phyloP scores from a whole-genome alignment of 2,113 vertebrate species.

The Hippocampus barbouri region DNA sequence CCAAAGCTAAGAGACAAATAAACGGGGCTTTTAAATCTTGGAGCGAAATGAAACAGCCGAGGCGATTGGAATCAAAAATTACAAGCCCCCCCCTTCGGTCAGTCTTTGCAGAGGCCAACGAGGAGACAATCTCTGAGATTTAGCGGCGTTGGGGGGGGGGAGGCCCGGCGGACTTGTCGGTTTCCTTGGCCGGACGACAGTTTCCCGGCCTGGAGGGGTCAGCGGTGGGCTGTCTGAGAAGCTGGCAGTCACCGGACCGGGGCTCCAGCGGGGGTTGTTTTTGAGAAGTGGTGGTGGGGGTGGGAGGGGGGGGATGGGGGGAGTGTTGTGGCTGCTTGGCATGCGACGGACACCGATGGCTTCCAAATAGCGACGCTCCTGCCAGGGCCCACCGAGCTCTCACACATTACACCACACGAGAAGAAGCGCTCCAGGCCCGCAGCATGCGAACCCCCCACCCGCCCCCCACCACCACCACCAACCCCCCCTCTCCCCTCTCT shows the following conservation, averaged over 20 bases:
- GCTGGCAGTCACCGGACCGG: slow-evolving; percentile 50
- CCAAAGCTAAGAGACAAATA: slow-evolving; percentile 37
- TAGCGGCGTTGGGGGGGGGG: background rate
- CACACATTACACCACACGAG: slow-evolving; percentile 55
- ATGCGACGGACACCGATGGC: slow-evolving; percentile 50
- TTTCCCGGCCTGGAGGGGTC: slow-evolving; percentile 70
- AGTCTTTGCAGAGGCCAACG: slow-evolving; percentile 19
- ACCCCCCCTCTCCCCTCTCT: slow-evolving; percentile 7
- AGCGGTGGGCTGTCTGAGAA: slow-evolving; percentile 64
- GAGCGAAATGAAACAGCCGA: slow-evolving; percentile 49
- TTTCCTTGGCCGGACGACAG: slow-evolving; percentile 49
- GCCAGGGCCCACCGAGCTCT: slow-evolving; percentile 56
- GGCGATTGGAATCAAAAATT: slow-evolving; percentile 56
- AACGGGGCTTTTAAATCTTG: slow-evolving; percentile 57
- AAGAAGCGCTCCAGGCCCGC: slow-evolving; percentile 41
- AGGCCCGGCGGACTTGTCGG: slow-evolving; percentile 44
- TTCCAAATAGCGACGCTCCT: slow-evolving; percentile 43
- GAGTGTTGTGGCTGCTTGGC: slow-evolving; percentile 63
- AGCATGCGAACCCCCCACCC: slow-evolving; percentile 26
- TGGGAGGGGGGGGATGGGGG: background rate
- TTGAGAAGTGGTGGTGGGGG: too few relatives aligned
- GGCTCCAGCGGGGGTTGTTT: slow-evolving; percentile 55
- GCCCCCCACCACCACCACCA: background rate
- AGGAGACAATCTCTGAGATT: slow-evolving; percentile 33
- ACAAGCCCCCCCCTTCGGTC: slow-evolving; percentile 33